phyloP scores from a whole-genome alignment of 2,888 invertebrate genomes.

The Plusia festucae region DNA sequence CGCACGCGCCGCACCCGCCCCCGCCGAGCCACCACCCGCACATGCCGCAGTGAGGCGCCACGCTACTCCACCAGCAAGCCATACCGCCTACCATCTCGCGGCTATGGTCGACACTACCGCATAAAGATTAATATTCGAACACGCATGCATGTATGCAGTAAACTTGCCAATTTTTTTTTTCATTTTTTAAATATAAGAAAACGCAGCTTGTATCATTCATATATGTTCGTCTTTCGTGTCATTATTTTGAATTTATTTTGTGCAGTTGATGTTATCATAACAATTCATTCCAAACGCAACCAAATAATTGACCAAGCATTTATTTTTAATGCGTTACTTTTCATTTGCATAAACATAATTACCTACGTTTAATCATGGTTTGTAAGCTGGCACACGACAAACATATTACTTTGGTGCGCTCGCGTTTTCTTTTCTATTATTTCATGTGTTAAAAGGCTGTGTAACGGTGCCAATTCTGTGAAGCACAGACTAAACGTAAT shows the following conservation, averaged over 20 bases:
- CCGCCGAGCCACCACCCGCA: constrained; percentile 57
- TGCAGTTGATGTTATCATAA: constrained; percentile 25
- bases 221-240: constrained; percentile 14
- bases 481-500: constrained; percentile 1
- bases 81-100: not conserved
- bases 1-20: constrained; percentile 43
- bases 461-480: constrained; percentile 35
- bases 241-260: not conserved
- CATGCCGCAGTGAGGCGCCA: constrained; percentile 65
- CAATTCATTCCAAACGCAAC: constrained; percentile 16
- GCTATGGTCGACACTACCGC: constrained; percentile 17
- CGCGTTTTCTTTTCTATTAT: constrained; percentile 26
- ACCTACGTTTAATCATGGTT: constrained; percentile 13
- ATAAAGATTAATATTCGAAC: constrained; percentile 23
- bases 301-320: not conserved
- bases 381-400: constrained; percentile 17
- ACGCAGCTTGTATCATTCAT: constrained; percentile 31
- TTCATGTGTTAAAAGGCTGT: constrained; percentile 62
- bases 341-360: constrained; percentile 8
- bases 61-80: no score
- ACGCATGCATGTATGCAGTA: constrained; percentile 24
- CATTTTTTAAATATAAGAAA: constrained; percentile 24
- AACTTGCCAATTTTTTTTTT: constrained; percentile 49
- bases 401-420: constrained; percentile 27
- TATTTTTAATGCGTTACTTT: not conserved